Conservation (phyloP, 2,113 vertebrate species). For the Petromus typicus region DNA sequence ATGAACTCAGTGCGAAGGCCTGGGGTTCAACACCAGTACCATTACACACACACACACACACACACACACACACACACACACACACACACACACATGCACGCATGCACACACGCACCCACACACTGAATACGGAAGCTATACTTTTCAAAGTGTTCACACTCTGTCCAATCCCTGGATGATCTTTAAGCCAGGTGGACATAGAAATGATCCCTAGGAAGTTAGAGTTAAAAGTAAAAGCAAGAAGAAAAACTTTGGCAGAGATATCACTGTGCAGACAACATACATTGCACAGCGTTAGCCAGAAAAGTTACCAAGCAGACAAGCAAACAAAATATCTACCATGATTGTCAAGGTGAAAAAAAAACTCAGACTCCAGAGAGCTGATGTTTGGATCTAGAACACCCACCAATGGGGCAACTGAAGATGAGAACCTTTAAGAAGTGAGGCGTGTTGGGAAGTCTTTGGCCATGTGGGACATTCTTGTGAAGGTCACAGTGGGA, state of each 20-base stretch:
- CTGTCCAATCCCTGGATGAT: neutral
- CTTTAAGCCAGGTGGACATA: neutral
- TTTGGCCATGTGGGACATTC: neutral
- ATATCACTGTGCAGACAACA: no score
- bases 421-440: neutral
- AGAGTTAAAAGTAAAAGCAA: neutral
- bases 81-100: neutral
- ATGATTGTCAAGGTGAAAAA: neutral
- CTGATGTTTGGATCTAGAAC: neutral
- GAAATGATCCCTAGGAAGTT: neutral
- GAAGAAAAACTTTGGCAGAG: neutral
- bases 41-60: neutral
- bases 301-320: neutral
- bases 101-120: neutral
- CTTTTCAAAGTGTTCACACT: neutral
- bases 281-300: neutral
- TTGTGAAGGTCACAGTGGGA: neutral
- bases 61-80: neutral
- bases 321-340: neutral
- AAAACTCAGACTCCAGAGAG: neutral
- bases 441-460: neutral
- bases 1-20: neutral
- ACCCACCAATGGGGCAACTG: neutral
- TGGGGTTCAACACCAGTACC: neutral
- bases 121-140: neutral